Evolutionary conservation across 2,797 vertebrate genomes (phyloP).

Genomic region (Emys orbicularis): DNA sequence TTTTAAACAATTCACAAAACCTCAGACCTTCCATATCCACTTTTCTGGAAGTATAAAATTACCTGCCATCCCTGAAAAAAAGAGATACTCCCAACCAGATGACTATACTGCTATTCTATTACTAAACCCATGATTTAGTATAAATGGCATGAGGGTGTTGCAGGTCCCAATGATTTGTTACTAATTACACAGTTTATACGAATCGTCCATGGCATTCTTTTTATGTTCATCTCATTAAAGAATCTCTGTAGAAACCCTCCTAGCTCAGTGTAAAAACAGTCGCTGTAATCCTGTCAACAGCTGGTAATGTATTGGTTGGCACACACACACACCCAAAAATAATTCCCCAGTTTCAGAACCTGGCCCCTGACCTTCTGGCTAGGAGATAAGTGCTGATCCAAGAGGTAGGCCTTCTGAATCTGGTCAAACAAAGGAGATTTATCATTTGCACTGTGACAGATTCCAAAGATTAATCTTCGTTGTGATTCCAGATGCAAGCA

Average conservation of each 20-base stretch:
- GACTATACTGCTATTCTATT: not conserved
- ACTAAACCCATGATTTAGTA: not conserved
- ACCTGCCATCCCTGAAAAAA: not conserved
- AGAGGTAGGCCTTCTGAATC: not conserved
- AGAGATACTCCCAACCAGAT: not conserved
- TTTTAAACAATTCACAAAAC: not conserved
- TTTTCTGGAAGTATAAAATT: constrained; percentile 57
- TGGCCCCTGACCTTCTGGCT: not conserved
- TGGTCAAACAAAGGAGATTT: not conserved
- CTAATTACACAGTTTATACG: constrained; percentile 10
- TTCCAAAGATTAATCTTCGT: not conserved
- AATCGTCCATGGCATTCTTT: constrained; percentile 7
- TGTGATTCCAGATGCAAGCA: not conserved
- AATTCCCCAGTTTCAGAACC: not conserved
- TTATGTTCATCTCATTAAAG: constrained; percentile 14
- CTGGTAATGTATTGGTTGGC: not conserved
- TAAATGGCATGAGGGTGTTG: not conserved
- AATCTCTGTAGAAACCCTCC: not conserved
- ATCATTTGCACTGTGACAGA: not conserved
- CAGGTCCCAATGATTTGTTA: constrained; percentile 12
- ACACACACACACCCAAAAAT: not conserved
- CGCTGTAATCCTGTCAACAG: not conserved
- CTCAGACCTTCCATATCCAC: not conserved
- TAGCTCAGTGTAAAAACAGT: not conserved
- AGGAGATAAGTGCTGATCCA: not conserved